Conservation (phyloP, 1,140 invertebrate genomes). For the Aphaenogaster floridana region DNA sequence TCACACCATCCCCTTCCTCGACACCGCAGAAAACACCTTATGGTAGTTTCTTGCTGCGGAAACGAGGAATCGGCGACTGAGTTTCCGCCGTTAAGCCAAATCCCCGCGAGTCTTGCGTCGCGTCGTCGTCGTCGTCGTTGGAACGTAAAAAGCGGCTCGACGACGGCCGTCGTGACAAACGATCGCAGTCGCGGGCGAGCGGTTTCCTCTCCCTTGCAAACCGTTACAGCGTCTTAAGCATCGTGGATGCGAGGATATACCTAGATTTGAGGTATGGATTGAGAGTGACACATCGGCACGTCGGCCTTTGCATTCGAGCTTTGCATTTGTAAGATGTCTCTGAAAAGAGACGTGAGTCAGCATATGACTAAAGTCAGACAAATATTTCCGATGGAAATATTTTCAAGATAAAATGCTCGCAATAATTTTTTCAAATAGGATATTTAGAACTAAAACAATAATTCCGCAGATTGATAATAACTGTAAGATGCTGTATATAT, state of each 20-base stretch:
- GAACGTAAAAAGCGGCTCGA: slow-evolving; percentile 77
- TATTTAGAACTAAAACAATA: not conserved
- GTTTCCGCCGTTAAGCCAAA: slow-evolving; percentile 73
- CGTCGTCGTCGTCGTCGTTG: slow-evolving; percentile 55
- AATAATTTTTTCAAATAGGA: slow-evolving; percentile 2
- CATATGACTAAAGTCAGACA: slow-evolving; percentile 13
- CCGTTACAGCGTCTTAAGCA: slow-evolving; percentile 56
- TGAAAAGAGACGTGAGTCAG: slow-evolving; percentile 39
- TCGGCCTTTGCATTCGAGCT: slow-evolving; percentile 36
- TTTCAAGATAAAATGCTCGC: slow-evolving; percentile 1
- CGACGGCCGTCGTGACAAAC: slow-evolving; percentile 77
- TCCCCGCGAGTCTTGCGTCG: slow-evolving; percentile 60
- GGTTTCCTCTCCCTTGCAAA: slow-evolving; percentile 43
- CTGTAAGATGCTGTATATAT: not conserved
- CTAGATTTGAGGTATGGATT: slow-evolving; percentile 60
- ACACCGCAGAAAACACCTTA: slow-evolving; percentile 41
- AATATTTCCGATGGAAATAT: not conserved
- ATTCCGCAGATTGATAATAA: not conserved
- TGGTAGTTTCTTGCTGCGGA: slow-evolving; percentile 24
- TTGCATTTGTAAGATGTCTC: slow-evolving; percentile 46
- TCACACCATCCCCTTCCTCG: not conserved
- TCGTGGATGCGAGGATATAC: slow-evolving; percentile 48
- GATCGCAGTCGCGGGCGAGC: slow-evolving; percentile 66
- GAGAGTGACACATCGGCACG: slow-evolving; percentile 41
- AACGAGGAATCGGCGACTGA: slow-evolving; percentile 68